Base-by-base conservation (phyloP, 2,797 vertebrate genomes). In the Galaxias olidus region DNA sequence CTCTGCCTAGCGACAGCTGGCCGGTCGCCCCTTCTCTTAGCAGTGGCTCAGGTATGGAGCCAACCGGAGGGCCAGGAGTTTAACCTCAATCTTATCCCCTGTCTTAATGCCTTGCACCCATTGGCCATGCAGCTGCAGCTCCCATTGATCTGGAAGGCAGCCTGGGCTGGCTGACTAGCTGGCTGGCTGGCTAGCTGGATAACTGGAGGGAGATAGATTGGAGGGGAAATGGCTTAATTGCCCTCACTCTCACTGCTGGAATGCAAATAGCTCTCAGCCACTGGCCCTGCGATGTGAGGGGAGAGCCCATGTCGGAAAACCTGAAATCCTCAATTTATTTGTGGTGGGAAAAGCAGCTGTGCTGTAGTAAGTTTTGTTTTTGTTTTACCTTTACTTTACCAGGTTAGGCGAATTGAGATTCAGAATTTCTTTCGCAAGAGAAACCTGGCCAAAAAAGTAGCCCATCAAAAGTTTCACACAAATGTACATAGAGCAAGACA, bases 201-300 rank as follows among this genome's bases (percentile, higher is more conserved):
- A 82, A 83, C 80, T 86, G 73, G 76, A 80, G 88, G 87, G 89
- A 93, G 90, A 93, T 88, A 88, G 90, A 93, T 92, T 93, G 91
- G 87, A 89, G 84, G 88, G 92, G 92, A 93, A 93, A 93, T 80
- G 87, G 89, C 86, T 90, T 93, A 93, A 93, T 93, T 92, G 90
- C 87, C 84, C 81, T 77, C 84, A 90, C 90, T 91, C 88, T 92
- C 87, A 79, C 89, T 91, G 84, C 81, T 85, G 89, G 91, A 92
- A 93, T 92, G 91, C 85, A 91, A 91, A 91, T 88, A 86, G 84
- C 80, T 61, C 82, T 85, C 69, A 45, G 64, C 69, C 52, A 51
- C 51, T 64, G 75, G 78, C 71, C 84, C 30, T 30, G 79, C 56
- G 48, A 63, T 19, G 48, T 42, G 64, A 82, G 63, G 52, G 75